These are phyloP conservation scores for Sipha maydis DNA, from an alignment of 2,888 invertebrate genomes.

Conservation along the genomic window DNA sequence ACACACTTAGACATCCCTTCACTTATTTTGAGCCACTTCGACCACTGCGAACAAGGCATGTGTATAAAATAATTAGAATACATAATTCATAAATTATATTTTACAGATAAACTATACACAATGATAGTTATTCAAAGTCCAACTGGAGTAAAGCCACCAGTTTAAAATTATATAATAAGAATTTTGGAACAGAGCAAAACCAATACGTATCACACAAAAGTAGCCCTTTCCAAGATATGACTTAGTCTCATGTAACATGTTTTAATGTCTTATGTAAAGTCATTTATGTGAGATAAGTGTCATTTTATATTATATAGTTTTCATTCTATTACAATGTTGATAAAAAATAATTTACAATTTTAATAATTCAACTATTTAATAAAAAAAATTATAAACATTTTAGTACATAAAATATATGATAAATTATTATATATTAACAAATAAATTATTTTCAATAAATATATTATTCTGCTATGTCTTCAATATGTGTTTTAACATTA, in stretches of 20 bases:
- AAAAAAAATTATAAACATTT: not conserved
- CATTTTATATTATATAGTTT: too few species aligned
- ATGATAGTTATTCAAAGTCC: slow-evolving; percentile 32
- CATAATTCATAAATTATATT: not conserved
- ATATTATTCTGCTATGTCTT: not conserved
- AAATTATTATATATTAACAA: not conserved
- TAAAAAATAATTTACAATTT: too few species aligned
- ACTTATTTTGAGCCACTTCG: too few species aligned
- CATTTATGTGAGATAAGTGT: too few species aligned
- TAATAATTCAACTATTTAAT: not conserved
- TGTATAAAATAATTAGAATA: not conserved
- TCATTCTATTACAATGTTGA: too few species aligned
- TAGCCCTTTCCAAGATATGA: too few species aligned
- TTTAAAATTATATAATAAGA: not conserved
- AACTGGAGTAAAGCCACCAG: slow-evolving; percentile 5
- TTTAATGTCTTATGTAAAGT: too few species aligned
- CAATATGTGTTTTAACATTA: not conserved
- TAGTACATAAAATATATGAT: not conserved
- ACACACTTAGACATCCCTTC: too few species aligned
- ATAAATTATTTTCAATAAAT: not conserved
- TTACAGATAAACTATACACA: slow-evolving; percentile 25
- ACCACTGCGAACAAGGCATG: too few species aligned
- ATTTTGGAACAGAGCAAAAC: not conserved
- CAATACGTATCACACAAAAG: not conserved
- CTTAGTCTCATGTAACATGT: too few species aligned